Evolutionary conservation across 2,888 invertebrate genomes (phyloP).

Genomic region (Lathronympha strigana): DNA sequence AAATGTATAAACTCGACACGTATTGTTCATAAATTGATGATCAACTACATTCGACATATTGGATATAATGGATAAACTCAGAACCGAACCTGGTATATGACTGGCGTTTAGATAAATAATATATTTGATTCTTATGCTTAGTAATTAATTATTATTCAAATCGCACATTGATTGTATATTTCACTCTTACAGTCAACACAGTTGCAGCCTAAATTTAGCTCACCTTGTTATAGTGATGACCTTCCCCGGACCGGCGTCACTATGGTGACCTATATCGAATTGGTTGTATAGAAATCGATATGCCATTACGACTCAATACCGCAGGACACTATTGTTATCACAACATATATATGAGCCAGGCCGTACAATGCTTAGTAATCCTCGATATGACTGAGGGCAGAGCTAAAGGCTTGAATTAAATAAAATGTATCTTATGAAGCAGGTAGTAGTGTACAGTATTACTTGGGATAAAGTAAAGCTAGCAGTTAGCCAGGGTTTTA

Average conservation of each 20-base stretch:
- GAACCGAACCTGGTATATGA: too few species aligned
- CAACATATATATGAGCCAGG: slow-evolving; percentile 19
- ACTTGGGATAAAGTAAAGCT: neutral
- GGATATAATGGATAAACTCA: too few species aligned
- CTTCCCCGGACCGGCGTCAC: slow-evolving; percentile 4
- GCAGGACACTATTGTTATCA: slow-evolving; percentile 31
- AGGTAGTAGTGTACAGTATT: neutral
- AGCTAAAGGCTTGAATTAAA: neutral
- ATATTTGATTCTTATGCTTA: neutral
- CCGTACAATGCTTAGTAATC: slow-evolving; percentile 21
- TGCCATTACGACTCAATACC: slow-evolving; percentile 34
- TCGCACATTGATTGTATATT: neutral
- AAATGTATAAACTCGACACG: too few species aligned
- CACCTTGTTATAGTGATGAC: slow-evolving; percentile 6
- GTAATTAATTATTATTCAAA: neutral
- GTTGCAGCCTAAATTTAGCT: neutral
- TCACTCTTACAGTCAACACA: neutral
- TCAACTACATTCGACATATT: too few species aligned
- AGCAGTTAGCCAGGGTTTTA: slow-evolving; percentile 2
- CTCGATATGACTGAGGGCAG: neutral
- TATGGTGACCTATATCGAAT: slow-evolving; percentile 24
- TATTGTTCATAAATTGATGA: too few species aligned
- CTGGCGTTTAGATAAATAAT: too few species aligned
- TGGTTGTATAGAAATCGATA: slow-evolving; percentile 40
- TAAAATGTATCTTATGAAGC: slow-evolving; percentile 6